These are phyloP conservation scores for Oreochromis mossambicus DNA, from an alignment of 2,797 vertebrate species.

Conservation along the genomic window DNA sequence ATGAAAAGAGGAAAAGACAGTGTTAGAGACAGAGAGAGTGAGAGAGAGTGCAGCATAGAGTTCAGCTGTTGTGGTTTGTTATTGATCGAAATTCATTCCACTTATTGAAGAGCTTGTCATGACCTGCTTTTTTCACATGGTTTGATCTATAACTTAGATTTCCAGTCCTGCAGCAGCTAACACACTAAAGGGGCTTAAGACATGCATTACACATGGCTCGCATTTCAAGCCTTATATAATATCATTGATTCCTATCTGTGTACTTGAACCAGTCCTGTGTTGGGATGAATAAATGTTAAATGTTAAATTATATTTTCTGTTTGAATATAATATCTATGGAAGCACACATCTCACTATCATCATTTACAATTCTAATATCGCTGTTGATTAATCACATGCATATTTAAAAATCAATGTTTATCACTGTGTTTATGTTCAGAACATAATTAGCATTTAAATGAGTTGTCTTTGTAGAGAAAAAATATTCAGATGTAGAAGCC, in stretches of 20 bases:
- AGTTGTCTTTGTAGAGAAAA: background rate
- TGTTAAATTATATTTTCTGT: background rate
- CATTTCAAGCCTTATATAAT: slow-evolving; percentile 16
- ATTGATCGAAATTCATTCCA: slow-evolving; percentile 49
- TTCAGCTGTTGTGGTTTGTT: background rate
- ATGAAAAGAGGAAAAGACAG: background rate
- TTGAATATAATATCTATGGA: background rate
- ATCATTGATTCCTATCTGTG: background rate
- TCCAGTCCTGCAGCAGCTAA: background rate
- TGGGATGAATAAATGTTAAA: background rate
- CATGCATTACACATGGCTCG: slow-evolving; percentile 12
- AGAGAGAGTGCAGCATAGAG: background rate
- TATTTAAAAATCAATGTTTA: background rate
- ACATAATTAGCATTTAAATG: background rate
- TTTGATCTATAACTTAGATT: slow-evolving; percentile 58
- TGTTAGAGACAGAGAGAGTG: background rate
- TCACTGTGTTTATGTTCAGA: background rate
- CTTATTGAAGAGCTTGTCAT: slow-evolving; percentile 38
- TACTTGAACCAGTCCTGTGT: background rate
- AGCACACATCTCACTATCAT: background rate
- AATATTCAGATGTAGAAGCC: background rate
- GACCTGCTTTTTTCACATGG: slow-evolving; percentile 53
- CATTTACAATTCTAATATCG: background rate
- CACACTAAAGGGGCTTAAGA: slow-evolving; percentile 59
- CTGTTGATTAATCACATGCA: background rate